A percentile compares a stretch with the other conserved stretches of the same genome.
Conservation (phyloP, 1,140 invertebrate genomes). For the Scaptomyza hsui region DNA sequence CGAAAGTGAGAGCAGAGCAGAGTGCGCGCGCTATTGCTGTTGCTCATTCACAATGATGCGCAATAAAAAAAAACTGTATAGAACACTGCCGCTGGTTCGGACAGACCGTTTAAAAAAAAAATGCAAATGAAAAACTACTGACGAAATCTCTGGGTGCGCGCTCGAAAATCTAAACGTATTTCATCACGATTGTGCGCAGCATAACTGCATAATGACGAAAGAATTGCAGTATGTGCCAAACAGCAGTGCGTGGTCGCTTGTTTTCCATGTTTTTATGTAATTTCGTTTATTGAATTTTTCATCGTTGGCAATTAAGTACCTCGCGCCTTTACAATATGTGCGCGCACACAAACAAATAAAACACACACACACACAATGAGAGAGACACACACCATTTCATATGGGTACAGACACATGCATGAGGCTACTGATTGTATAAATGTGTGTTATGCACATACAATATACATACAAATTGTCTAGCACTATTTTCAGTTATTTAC, state of each 20-base stretch:
- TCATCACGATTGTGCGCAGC: slow-evolving; percentile 19
- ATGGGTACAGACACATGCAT: slow-evolving; percentile 21
- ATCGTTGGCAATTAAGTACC: slow-evolving; percentile 62
- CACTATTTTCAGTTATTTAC: slow-evolving; percentile 80
- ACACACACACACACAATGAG: slow-evolving; percentile 15
- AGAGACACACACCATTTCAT: slow-evolving; percentile 11
- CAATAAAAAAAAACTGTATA: slow-evolving; percentile 72
- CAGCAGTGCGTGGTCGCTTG: slow-evolving; percentile 13
- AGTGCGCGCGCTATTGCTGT: slow-evolving; percentile 61
- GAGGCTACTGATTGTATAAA: slow-evolving; percentile 16
- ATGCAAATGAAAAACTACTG: slow-evolving; percentile 58
- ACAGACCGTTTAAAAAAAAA: slow-evolving; percentile 22
- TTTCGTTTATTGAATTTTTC: slow-evolving; percentile 70
- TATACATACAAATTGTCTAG: slow-evolving; percentile 38
- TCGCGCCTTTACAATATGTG: slow-evolving; percentile 73
- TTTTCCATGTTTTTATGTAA: slow-evolving; percentile 66
- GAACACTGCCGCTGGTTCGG: slow-evolving; percentile 35
- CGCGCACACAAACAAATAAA: slow-evolving; percentile 45
- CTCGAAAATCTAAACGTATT: slow-evolving; percentile 54
- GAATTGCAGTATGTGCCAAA: not conserved
- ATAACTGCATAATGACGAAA: slow-evolving; percentile 1
- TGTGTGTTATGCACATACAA: slow-evolving; percentile 35
- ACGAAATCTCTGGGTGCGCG: slow-evolving; percentile 53
- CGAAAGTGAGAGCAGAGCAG: slow-evolving; percentile 40
- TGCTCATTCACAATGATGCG: slow-evolving; percentile 76